Conservation (phyloP, 2,797 vertebrate genomes). For the Phrynocephalus guinanensis region DNA sequence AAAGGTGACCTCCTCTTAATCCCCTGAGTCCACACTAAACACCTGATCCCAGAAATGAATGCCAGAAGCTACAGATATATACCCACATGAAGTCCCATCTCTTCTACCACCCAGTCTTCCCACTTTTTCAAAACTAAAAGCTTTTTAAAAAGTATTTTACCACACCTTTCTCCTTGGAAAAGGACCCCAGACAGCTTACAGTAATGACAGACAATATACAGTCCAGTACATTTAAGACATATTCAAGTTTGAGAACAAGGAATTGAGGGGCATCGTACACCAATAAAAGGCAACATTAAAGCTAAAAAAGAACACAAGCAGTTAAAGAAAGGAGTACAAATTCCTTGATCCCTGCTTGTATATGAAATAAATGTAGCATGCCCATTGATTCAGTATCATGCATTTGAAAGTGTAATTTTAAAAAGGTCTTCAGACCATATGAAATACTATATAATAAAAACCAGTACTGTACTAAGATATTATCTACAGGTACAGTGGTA, state of each 20-base stretch:
- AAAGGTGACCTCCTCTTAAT: neutral
- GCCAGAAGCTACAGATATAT: neutral
- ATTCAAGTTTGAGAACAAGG: no score
- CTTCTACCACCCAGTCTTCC: neutral
- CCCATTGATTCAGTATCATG: neutral
- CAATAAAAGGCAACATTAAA: no score
- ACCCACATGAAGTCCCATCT: neutral
- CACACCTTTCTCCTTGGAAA: no score
- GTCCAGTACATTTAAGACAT: no score
- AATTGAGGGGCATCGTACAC: no score
- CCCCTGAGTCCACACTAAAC: neutral
- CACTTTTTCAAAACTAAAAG: neutral
- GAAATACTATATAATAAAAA: constrained; percentile 6
- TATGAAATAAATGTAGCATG: neutral
- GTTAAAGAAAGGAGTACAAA: no score
- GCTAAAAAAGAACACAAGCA: no score
- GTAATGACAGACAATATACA: no score
- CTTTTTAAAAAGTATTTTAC: no score
- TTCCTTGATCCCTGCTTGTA: neutral
- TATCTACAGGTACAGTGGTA: neutral
- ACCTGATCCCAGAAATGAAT: neutral
- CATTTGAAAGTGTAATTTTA: neutral
- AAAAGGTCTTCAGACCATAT: neutral
- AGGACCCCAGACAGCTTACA: no score
- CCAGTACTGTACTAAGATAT: neutral